Percentiles rank a stretch among this genome's conserved stretches.
Conservation (phyloP, 2,888 invertebrate species). For the Drosophila bunnanda region DNA sequence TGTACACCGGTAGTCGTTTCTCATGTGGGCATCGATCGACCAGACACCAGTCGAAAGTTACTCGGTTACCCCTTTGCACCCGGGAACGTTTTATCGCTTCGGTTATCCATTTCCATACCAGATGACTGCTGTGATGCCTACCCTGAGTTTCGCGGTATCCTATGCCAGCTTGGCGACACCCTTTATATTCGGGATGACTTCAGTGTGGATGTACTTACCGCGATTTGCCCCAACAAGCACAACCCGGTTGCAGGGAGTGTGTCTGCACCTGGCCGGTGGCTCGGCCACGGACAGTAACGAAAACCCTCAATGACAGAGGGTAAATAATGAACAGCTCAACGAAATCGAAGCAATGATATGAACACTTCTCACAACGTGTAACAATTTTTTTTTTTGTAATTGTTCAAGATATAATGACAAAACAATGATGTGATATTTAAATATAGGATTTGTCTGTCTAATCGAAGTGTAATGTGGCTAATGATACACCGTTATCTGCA, state of each 20-base stretch:
- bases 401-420: neutral
- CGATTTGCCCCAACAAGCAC: constrained; percentile 26
- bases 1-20: constrained; percentile 38
- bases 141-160: constrained; percentile 57
- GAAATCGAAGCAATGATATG: neutral
- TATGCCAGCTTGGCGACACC: constrained; percentile 49
- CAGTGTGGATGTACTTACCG: constrained; percentile 46
- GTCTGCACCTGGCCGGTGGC: neutral
- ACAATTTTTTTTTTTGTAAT: neutral
- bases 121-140: constrained; percentile 42
- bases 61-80: constrained; percentile 38
- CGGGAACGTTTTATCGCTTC: constrained; percentile 51
- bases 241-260: neutral
- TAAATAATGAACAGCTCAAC: neutral
- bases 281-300: neutral
- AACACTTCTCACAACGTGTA: neutral
- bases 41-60: constrained; percentile 4
- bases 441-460: too few relatives aligned
- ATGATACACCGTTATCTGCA: neutral
- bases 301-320: neutral
- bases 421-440: neutral
- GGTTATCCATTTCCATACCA: constrained; percentile 51
- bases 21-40: constrained; percentile 48
- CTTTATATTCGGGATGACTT: constrained; percentile 33
- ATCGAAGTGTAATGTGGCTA: neutral